These are phyloP conservation scores for Xenus cinereus DNA, from an alignment of 2,113 vertebrate genomes.

Conservation along the genomic window DNA sequence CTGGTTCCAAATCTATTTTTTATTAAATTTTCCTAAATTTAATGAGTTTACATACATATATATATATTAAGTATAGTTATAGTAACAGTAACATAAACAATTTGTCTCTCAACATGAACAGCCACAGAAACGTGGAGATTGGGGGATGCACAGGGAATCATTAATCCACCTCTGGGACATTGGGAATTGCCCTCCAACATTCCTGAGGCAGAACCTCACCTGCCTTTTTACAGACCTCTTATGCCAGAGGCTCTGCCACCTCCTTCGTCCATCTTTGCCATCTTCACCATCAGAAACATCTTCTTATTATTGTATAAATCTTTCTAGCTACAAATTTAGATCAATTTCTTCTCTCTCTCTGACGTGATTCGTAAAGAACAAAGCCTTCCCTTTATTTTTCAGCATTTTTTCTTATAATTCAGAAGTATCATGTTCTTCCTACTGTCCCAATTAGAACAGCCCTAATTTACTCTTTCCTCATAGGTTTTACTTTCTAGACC, in stretches of 20 bases:
- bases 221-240: not conserved
- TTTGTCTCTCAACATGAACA: not conserved
- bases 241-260: not conserved
- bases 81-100: not conserved
- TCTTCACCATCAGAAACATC: not conserved
- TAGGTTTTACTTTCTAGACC: not conserved
- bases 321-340: not conserved
- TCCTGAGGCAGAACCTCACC: not conserved
- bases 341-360: not conserved
- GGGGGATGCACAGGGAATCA: not conserved
- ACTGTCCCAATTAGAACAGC: not conserved
- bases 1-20: not conserved
- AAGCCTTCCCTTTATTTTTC: not conserved
- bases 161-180: not conserved
- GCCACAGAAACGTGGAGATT: not conserved
- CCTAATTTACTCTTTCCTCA: not conserved
- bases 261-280: not conserved
- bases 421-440: not conserved
- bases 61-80: not conserved
- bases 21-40: not conserved
- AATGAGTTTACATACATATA: not conserved
- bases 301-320: not conserved
- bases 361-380: not conserved
- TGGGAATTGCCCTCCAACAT: not conserved
- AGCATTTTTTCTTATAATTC: not conserved